These are phyloP conservation scores for Chondrosia reniformis DNA, from an alignment of 37 sponge, comb jelly and placozoan genomes.

Conservation along the genomic window DNA sequence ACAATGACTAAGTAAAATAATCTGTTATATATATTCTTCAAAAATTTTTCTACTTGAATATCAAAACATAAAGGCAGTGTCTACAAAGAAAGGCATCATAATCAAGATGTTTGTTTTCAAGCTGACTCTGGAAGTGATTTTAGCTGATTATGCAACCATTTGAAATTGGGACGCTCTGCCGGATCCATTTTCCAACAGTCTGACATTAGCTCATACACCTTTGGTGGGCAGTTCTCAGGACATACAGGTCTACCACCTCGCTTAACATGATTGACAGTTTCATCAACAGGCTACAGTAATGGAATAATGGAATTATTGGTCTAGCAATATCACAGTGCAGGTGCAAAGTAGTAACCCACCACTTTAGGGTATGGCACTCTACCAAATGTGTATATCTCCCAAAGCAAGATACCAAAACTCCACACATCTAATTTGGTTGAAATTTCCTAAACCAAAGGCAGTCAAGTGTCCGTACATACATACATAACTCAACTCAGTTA, in stretches of 20 bases:
- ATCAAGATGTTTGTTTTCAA: no score
- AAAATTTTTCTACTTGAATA: no score
- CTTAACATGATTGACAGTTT: slow-evolving; percentile 33
- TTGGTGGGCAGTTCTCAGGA: slow-evolving; percentile 45
- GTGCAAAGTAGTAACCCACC: no score
- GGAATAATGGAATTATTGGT: no score
- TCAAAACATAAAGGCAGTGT: no score
- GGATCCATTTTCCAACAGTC: slow-evolving; percentile 44
- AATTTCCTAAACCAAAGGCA: slow-evolving; percentile 24
- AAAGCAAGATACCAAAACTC: slow-evolving; percentile 63
- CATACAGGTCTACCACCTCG: slow-evolving; percentile 45
- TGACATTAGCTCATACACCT: slow-evolving; percentile 48
- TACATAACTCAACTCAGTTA: background rate
- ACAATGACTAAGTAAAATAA: no score
- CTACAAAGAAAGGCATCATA: no score
- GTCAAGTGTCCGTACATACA: background rate
- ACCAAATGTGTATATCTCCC: slow-evolving; percentile 86
- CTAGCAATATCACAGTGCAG: no score
- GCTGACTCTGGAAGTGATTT: background rate
- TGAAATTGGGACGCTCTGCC: slow-evolving; percentile 35
- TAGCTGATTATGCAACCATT: background rate
- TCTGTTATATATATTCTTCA: no score
- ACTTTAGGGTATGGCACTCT: slow-evolving; percentile 56
- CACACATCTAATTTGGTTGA: slow-evolving; percentile 56
- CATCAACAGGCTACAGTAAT: slow-evolving; percentile 36